Evolutionary conservation across 1,140 invertebrate species (phyloP).

Genomic region (Drosophila trapezifrons): DNA sequence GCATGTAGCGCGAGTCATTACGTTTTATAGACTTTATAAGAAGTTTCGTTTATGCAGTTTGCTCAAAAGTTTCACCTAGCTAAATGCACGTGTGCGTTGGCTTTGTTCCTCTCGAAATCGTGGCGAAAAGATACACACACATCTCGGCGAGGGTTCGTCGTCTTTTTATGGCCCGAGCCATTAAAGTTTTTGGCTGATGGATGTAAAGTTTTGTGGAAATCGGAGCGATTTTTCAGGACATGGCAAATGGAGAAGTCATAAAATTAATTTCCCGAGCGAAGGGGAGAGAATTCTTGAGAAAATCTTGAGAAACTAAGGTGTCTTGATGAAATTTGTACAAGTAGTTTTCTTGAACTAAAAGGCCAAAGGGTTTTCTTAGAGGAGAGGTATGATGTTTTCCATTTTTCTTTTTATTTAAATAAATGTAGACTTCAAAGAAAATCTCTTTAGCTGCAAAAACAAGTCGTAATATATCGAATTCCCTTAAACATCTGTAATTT

Average conservation of each 20-base stretch:
- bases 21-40: conserved; percentile 82
- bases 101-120: conserved; percentile 34
- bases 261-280: conserved; percentile 13
- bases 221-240: conserved; percentile 9
- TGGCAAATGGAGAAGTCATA: conserved; percentile 11
- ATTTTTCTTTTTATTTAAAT: not conserved
- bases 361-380: not conserved
- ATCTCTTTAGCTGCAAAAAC: not conserved
- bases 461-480: not conserved
- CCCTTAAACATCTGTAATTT: conserved; percentile 7
- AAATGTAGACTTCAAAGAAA: not conserved
- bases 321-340: not conserved
- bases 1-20: conserved; percentile 80
- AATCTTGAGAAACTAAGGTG: not conserved
- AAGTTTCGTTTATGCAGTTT: conserved; percentile 76
- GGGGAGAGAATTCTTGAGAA: not conserved
- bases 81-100: conserved; percentile 39
- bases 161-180: conserved; percentile 28
- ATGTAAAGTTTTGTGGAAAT: conserved; percentile 22
- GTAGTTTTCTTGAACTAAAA: not conserved
- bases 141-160: conserved; percentile 18
- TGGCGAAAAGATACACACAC: conserved; percentile 46
- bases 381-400: not conserved
- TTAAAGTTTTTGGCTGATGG: conserved; percentile 37
- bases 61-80: conserved; percentile 64